phyloP scores from a whole-genome alignment of 1,140 invertebrate species.

The Ylistrum balloti region DNA sequence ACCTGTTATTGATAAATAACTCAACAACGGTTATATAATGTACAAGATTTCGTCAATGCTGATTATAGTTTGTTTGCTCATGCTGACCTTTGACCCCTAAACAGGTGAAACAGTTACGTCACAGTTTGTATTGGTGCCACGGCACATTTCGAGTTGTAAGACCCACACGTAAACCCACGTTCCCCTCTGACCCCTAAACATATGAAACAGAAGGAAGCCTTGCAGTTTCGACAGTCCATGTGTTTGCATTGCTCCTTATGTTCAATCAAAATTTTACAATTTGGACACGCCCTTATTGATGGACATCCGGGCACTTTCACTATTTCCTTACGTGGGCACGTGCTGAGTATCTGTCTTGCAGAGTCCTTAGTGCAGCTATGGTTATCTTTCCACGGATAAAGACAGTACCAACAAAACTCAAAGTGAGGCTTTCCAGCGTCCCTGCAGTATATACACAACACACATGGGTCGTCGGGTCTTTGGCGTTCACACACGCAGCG shows the following conservation, averaged over 20 bases:
- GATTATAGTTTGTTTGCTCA: no score
- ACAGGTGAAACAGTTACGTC: no score
- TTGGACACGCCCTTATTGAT: neutral
- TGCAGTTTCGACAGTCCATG: constrained; percentile 40
- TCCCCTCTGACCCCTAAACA: neutral
- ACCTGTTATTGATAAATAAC: no score
- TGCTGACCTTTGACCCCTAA: no score
- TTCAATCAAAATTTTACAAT: constrained; percentile 29
- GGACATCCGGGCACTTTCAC: neutral
- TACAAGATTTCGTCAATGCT: no score
- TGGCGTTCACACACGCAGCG: neutral
- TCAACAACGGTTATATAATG: no score
- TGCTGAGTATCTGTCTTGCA: constrained; percentile 29
- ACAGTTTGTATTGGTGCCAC: constrained; percentile 10
- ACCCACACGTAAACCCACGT: neutral
- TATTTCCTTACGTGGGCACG: constrained; percentile 19
- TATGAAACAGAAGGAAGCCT: constrained; percentile 13
- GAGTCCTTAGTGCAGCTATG: constrained; percentile 17
- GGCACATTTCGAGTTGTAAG: neutral
- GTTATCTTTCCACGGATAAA: neutral
- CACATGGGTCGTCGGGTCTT: neutral
- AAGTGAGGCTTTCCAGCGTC: neutral
- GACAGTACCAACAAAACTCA: neutral
- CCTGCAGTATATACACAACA: neutral
- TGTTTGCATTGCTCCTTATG: constrained; percentile 36